Evolutionary conservation across 92 coral and sea anemone genomes (phyloP).

Genomic region (Epizoanthus ramosus): DNA sequence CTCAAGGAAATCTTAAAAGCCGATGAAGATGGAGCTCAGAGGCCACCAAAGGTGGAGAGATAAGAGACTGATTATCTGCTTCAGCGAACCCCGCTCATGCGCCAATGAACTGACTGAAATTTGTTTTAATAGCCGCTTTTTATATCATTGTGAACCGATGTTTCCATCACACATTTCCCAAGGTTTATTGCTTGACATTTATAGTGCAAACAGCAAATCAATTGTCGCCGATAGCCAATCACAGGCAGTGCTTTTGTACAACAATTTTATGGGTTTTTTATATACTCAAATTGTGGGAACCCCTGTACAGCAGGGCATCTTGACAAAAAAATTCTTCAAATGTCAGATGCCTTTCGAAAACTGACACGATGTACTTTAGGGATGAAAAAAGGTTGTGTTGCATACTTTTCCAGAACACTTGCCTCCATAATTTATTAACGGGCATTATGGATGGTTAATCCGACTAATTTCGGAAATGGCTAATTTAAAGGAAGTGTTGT

Average conservation of each 20-base stretch:
- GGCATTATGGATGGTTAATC: background rate
- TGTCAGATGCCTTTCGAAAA: background rate
- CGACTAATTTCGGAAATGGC: conserved; percentile 3
- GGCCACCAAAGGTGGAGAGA: conserved; percentile 10
- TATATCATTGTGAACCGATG: conserved; percentile 4
- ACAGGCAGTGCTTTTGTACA: background rate
- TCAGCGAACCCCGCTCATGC: background rate
- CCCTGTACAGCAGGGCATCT: background rate
- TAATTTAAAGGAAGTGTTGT: background rate
- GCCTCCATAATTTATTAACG: background rate
- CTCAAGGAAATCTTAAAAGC: background rate
- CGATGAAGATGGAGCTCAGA: background rate
- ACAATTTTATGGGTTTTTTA: background rate
- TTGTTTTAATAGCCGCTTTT: conserved; percentile 10
- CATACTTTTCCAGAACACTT: background rate
- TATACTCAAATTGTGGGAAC: background rate
- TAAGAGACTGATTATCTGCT: background rate
- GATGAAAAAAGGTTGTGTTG: background rate
- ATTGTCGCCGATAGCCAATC: conserved; percentile 2
- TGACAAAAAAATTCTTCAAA: background rate
- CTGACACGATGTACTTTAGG: background rate
- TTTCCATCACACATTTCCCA: background rate
- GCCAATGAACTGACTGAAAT: background rate
- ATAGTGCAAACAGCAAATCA: background rate
- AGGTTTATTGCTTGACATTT: background rate